Evolutionary conservation across 2,797 vertebrate species (phyloP).

Genomic region (Apogon hyalosoma): DNA sequence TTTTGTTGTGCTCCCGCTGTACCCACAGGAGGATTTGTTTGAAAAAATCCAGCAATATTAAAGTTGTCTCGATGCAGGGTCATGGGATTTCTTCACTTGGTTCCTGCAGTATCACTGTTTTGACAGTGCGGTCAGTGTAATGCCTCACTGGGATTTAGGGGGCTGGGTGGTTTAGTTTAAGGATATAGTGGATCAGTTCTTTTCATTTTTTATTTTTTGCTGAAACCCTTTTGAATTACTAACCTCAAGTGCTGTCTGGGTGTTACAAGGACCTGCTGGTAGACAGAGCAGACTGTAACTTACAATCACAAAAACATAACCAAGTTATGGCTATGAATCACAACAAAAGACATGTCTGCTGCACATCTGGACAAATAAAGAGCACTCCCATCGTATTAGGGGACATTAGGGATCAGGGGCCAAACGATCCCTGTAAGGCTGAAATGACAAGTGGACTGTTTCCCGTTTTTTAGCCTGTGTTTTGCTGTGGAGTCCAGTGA

Average conservation of each 20-base stretch:
- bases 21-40: conserved; percentile 21
- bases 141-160: conserved; percentile 54
- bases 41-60: conserved; percentile 23
- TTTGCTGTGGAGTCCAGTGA: conserved; percentile 6
- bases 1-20: neutral
- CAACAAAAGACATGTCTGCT: conserved; percentile 8
- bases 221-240: conserved; percentile 45
- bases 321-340: conserved; percentile 6
- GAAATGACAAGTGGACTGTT: conserved; percentile 10
- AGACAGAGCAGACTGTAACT: conserved; percentile 6
- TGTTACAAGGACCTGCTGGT: conserved; percentile 1
- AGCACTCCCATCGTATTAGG: neutral
- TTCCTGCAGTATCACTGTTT: conserved; percentile 50
- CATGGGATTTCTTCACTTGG: conserved; percentile 31
- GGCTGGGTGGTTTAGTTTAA: conserved; percentile 54
- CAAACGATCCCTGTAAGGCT: conserved; percentile 20
- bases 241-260: conserved; percentile 33
- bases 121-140: conserved; percentile 58
- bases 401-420: neutral
- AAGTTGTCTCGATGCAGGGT: conserved; percentile 32
- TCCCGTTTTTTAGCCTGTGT: conserved; percentile 20
- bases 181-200: conserved; percentile 51
- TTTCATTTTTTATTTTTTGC: conserved; percentile 30
- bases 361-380: conserved; percentile 12
- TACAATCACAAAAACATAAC: conserved; percentile 14